Evolutionary conservation across 2,113 vertebrate species (phyloP).

Genomic region (Mugil cephalus): DNA sequence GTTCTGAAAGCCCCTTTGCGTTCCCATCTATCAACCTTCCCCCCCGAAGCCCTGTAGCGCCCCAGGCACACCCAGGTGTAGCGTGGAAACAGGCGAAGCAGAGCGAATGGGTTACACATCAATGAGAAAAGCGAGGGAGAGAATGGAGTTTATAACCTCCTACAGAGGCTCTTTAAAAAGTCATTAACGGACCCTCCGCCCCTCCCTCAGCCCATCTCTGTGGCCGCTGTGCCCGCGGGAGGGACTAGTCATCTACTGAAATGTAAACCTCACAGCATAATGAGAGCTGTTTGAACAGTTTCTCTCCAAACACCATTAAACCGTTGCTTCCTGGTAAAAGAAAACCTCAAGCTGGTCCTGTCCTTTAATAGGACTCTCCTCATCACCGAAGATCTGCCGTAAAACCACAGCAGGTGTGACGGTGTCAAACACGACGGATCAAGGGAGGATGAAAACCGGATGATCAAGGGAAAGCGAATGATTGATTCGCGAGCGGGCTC

Average conservation of each 20-base stretch:
- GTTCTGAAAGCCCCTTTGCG: slow-evolving; percentile 54
- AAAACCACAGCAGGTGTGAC: slow-evolving; percentile 53
- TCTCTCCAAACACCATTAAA: slow-evolving; percentile 69
- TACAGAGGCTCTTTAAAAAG: slow-evolving; percentile 70
- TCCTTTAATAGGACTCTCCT: slow-evolving; percentile 49
- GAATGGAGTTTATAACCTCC: slow-evolving; percentile 51
- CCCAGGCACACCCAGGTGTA: slow-evolving; percentile 44
- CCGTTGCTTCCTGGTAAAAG: slow-evolving; percentile 60
- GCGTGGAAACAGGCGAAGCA: slow-evolving; percentile 41
- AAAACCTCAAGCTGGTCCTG: slow-evolving; percentile 50
- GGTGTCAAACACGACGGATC: too few species aligned
- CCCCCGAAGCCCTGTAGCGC: slow-evolving; percentile 8
- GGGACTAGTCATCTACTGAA: slow-evolving; percentile 50
- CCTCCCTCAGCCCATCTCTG: slow-evolving; percentile 12
- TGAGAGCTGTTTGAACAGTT: slow-evolving; percentile 60
- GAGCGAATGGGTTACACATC: slow-evolving; percentile 64
- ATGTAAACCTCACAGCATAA: slow-evolving; percentile 62
- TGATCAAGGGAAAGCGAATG: neutral
- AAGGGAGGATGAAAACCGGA: slow-evolving; percentile 3
- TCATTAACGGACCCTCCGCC: slow-evolving; percentile 35
- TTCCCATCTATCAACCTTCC: slow-evolving; percentile 62
- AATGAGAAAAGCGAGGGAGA: slow-evolving; percentile 45
- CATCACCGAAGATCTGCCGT: slow-evolving; percentile 25
- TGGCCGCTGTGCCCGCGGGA: slow-evolving; percentile 14
- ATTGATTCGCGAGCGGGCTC: slow-evolving; percentile 11